Percentiles rank a stretch among this genome's conserved stretches.
These are phyloP conservation scores for Syrphus vitripennis DNA, from an alignment of 2,888 invertebrate genomes.

Conservation along the genomic window DNA sequence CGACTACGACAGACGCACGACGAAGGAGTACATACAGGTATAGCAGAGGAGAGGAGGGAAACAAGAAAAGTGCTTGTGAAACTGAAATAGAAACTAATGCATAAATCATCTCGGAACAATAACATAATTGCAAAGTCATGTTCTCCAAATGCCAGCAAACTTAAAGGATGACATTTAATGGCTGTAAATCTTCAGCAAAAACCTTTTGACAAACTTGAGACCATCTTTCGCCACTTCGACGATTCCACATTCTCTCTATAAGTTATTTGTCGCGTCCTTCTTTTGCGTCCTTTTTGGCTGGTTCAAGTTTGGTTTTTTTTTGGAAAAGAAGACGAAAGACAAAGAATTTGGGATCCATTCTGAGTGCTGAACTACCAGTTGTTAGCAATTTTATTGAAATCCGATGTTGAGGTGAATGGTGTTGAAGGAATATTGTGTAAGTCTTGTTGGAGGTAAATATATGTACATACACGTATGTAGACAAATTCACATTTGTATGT, in stretches of 20 bases:
- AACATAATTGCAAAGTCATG: constrained; percentile 71
- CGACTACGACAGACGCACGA: too few species aligned
- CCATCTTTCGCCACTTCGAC: constrained; percentile 60
- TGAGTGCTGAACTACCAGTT: constrained; percentile 18
- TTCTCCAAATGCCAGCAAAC: constrained; percentile 64
- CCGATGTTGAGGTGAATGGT: constrained; percentile 55
- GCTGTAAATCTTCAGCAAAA: constrained; percentile 67
- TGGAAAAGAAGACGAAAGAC: constrained; percentile 24
- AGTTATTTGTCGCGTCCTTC: constrained; percentile 27
- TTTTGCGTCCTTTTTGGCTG: constrained; percentile 5
- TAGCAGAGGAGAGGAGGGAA: too few species aligned
- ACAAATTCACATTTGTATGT: not conserved
- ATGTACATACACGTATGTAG: not conserved
- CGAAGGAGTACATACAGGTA: not conserved
- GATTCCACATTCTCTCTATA: constrained; percentile 27
- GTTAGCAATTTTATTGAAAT: constrained; percentile 62
- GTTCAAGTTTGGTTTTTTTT: not conserved
- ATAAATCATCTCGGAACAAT: constrained; percentile 70
- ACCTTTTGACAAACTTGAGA: constrained; percentile 67
- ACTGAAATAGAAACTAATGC: constrained; percentile 67
- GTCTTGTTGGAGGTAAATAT: not conserved
- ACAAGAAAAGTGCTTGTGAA: constrained; percentile 54
- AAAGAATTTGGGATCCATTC: constrained; percentile 8
- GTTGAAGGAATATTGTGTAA: constrained; percentile 47
- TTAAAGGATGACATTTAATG: constrained; percentile 69